Evolutionary conservation across 2,797 vertebrate genomes (phyloP).

Genomic region (Coregonus suidteri): DNA sequence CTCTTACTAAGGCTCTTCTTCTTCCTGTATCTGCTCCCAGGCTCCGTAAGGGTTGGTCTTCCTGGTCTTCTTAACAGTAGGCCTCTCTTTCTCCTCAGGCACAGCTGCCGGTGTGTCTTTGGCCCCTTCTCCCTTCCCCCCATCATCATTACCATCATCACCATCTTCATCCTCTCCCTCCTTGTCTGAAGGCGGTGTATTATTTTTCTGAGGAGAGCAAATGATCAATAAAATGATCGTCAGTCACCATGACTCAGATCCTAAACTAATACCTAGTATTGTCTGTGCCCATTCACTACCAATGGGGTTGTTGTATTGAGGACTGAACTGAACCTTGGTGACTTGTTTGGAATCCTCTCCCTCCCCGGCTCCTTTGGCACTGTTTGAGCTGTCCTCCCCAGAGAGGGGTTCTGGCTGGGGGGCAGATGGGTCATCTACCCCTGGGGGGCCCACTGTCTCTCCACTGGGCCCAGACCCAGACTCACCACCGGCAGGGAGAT

Average conservation of each 20-base stretch:
- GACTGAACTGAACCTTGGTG: conserved; percentile 75
- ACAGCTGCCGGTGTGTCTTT: background rate
- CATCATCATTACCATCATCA: background rate
- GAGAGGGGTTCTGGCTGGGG: conserved; percentile 60
- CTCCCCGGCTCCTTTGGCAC: conserved; percentile 30
- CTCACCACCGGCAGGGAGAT: conserved; percentile 52
- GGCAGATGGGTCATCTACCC: conserved; percentile 48
- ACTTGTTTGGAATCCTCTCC: conserved; percentile 49
- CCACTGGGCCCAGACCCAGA: conserved; percentile 43
- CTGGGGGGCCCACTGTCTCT: conserved; percentile 26
- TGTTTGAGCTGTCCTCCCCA: conserved; percentile 50
- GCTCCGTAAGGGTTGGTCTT: conserved; percentile 84
- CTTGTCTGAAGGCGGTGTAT: conserved; percentile 28
- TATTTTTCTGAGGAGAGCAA: conserved; percentile 64
- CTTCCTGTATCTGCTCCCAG: conserved; percentile 84
- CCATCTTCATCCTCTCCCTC: conserved; percentile 35
- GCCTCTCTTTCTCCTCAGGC: background rate
- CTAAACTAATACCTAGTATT: background rate
- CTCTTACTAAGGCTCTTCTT: conserved; percentile 77
- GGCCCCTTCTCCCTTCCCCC: conserved; percentile 27
- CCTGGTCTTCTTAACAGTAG: conserved; percentile 61
- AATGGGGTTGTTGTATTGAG: background rate
- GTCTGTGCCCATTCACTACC: background rate
- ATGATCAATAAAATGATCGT: background rate
- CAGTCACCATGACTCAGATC: background rate